A percentile compares a stretch with the other conserved stretches of the same genome.
phyloP scores from a whole-genome alignment of 2,113 vertebrate genomes.

The Chiloscyllium plagiosum region DNA sequence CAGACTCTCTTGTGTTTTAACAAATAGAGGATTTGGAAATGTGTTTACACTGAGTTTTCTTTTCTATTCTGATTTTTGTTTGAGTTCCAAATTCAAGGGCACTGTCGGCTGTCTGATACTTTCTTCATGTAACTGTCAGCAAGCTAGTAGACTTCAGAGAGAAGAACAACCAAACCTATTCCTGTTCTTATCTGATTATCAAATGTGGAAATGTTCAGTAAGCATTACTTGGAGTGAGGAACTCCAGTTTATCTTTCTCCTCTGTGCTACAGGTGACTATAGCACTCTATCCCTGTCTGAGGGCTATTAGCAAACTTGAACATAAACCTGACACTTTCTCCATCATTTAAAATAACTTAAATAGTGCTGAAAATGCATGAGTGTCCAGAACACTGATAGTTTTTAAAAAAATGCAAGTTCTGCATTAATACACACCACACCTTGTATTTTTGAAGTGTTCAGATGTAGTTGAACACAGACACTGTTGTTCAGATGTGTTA shows the following conservation, averaged over 20 bases:
- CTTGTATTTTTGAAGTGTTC: neutral
- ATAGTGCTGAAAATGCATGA: neutral
- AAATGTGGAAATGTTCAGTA: neutral
- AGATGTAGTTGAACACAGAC: neutral
- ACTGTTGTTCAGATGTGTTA: too few species aligned
- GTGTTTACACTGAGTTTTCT: neutral
- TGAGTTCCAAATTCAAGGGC: neutral
- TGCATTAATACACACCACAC: neutral
- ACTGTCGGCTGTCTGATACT: neutral
- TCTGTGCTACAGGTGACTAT: neutral
- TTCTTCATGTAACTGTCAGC: neutral
- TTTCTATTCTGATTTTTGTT: neutral
- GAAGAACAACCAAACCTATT: neutral
- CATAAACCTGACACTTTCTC: neutral
- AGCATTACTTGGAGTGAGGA: neutral
- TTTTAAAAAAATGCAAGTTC: neutral
- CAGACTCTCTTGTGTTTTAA: neutral
- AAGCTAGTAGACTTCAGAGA: neutral
- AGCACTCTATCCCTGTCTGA: neutral
- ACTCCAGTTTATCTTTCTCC: neutral
- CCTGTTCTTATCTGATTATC: neutral
- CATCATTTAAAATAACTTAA: neutral
- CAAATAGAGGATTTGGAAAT: neutral
- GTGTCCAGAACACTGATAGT: neutral
- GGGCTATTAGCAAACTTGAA: neutral